Evolutionary conservation across 2,113 vertebrate species (phyloP).

Genomic region (Corythaixoides concolor): DNA sequence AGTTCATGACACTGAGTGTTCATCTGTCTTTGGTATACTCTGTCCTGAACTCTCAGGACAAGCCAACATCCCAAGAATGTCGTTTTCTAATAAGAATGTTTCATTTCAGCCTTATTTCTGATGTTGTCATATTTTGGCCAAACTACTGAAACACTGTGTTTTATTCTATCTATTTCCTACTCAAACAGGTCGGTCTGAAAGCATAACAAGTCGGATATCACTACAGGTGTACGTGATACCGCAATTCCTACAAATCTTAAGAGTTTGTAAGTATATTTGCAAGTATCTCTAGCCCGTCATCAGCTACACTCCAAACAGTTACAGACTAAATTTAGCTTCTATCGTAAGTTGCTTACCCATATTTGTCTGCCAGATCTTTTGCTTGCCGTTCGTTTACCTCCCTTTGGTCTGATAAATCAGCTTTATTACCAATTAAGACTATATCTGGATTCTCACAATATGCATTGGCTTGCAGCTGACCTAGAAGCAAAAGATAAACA

Average conservation of each 20-base stretch:
- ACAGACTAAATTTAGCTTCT: not conserved
- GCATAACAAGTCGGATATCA: fast-evolving
- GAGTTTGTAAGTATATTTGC: no score
- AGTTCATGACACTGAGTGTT: not conserved
- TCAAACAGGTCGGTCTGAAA: no score
- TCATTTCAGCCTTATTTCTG: not conserved
- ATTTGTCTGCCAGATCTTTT: conserved; percentile 92
- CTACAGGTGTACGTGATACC: no score
- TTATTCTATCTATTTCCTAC: not conserved
- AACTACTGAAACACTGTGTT: not conserved
- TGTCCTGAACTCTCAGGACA: not conserved
- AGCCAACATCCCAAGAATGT: not conserved
- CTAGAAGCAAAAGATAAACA: conserved; percentile 55
- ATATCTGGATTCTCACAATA: conserved; percentile 97
- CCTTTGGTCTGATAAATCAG: conserved; percentile 89
- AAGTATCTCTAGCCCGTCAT: not conserved
- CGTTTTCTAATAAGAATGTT: not conserved
- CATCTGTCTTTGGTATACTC: not conserved
- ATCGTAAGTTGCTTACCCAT: conserved; percentile 73
- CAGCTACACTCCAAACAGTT: not conserved
- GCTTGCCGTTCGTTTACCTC: conserved; percentile 94
- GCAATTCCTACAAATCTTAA: no score
- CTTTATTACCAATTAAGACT: conserved; percentile 93
- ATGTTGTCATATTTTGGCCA: not conserved
- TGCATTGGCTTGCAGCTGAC: conserved; percentile 94